These are phyloP conservation scores for Torymus auratus DNA, from an alignment of 2,888 invertebrate genomes.

Conservation along the genomic window DNA sequence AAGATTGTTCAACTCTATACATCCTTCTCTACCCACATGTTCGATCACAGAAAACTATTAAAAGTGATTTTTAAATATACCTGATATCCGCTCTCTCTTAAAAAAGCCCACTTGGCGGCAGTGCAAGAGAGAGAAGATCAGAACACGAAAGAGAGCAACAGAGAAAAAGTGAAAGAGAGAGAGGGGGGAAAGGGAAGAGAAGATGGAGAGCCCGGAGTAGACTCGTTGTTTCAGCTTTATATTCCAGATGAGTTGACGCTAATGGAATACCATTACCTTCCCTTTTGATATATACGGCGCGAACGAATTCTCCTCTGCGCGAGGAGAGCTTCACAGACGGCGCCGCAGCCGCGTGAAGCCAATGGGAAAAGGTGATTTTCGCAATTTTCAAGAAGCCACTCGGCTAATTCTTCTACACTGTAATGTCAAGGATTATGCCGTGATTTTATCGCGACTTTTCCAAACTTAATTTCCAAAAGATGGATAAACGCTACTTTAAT, in stretches of 20 bases:
- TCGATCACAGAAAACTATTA: too few species aligned
- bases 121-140: constrained; percentile 50
- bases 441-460: constrained; percentile 44
- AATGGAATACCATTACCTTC: constrained; percentile 66
- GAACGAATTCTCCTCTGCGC: constrained; percentile 53
- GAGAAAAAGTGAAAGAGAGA: constrained; percentile 50
- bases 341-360: not conserved
- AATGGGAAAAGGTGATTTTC: constrained; percentile 41
- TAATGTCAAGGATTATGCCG: constrained; percentile 37
- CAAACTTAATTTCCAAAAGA: constrained; percentile 1
- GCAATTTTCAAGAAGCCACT: constrained; percentile 53
- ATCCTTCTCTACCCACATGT: too few species aligned
- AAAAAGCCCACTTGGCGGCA: constrained; percentile 9
- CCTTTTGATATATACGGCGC: constrained; percentile 61
- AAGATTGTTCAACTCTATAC: too few species aligned
- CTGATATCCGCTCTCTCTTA: constrained; percentile 6
- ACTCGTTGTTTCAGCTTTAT: constrained; percentile 64
- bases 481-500: constrained; percentile 2
- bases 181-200: constrained; percentile 34
- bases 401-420: constrained; percentile 23
- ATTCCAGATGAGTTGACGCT: constrained; percentile 64
- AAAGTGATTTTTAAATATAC: constrained; percentile 7
- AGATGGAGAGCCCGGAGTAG: constrained; percentile 54
- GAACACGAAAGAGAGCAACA: constrained; percentile 11
- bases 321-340: not conserved